phyloP scores from a whole-genome alignment of 2,888 invertebrate species.

The Pammene aurita region DNA sequence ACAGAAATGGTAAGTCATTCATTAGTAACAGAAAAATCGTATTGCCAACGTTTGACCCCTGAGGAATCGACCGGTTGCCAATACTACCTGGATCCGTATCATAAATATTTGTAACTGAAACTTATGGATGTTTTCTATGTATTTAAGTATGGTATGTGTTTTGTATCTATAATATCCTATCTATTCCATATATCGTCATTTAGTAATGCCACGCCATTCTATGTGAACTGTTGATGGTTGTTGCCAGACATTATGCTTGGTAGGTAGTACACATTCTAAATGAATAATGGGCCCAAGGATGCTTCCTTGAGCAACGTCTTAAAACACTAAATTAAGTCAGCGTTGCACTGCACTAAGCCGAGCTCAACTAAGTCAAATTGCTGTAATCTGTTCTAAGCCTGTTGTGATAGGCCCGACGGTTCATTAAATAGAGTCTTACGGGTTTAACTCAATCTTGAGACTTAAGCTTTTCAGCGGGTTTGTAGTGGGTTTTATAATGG shows the following conservation, averaged over 20 bases:
- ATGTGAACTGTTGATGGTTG: not conserved
- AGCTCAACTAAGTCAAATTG: constrained; percentile 48
- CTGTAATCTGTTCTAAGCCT: constrained; percentile 49
- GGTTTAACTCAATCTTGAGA: constrained; percentile 35
- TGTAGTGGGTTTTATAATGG: constrained; percentile 20
- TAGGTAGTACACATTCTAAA: not conserved
- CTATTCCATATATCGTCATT: no score
- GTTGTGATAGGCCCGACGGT: constrained; percentile 46
- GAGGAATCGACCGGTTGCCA: no score
- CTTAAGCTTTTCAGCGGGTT: constrained; percentile 27
- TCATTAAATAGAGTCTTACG: constrained; percentile 47
- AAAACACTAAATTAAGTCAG: constrained; percentile 1
- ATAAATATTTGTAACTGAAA: no score
- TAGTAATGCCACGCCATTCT: no score
- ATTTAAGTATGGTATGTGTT: no score
- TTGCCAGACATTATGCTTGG: no score
- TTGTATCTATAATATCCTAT: no score
- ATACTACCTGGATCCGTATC: no score
- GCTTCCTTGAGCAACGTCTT: not conserved
- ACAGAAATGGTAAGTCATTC: no score
- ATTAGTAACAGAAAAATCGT: no score
- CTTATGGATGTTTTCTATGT: no score
- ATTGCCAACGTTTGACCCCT: no score
- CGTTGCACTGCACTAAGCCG: constrained; percentile 12
- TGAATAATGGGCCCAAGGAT: not conserved